These are phyloP conservation scores for Bryconaethiops microstoma DNA, from an alignment of 2,797 vertebrate species.

Conservation along the genomic window DNA sequence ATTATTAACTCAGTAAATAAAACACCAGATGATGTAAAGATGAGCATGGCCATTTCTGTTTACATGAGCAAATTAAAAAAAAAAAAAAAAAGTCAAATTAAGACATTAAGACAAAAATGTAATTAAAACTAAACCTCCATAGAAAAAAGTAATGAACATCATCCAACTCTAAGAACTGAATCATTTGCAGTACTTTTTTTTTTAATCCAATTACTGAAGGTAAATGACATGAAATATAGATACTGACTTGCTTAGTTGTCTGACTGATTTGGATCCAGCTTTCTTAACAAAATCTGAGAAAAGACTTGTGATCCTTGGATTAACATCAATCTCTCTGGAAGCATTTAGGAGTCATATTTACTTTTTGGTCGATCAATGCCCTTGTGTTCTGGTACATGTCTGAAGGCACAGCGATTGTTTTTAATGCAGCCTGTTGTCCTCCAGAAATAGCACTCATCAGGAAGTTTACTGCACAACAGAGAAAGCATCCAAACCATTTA, in stretches of 20 bases:
- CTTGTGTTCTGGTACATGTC: constrained; percentile 70
- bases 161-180: background rate
- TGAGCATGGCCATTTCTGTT: background rate
- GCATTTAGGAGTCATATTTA: constrained; percentile 33
- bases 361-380: constrained; percentile 70
- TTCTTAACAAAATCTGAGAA: background rate
- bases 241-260: background rate
- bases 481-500: background rate
- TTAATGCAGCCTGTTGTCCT: constrained; percentile 71
- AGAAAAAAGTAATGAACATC: background rate
- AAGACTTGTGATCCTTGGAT: background rate
- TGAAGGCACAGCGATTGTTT: constrained; percentile 66
- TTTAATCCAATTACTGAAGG: background rate
- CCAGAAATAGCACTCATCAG: constrained; percentile 77
- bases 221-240: background rate
- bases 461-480: constrained; percentile 50
- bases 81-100: background rate
- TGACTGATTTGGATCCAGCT: background rate
- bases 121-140: background rate
- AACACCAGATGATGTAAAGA: background rate
- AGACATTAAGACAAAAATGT: constrained; percentile 3
- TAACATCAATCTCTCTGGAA: background rate
- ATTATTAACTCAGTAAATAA: background rate
- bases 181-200: background rate
- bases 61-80: background rate